These are phyloP conservation scores for Drosophila eugracilis DNA, from an alignment of 1,140 invertebrate genomes.

Conservation along the genomic window DNA sequence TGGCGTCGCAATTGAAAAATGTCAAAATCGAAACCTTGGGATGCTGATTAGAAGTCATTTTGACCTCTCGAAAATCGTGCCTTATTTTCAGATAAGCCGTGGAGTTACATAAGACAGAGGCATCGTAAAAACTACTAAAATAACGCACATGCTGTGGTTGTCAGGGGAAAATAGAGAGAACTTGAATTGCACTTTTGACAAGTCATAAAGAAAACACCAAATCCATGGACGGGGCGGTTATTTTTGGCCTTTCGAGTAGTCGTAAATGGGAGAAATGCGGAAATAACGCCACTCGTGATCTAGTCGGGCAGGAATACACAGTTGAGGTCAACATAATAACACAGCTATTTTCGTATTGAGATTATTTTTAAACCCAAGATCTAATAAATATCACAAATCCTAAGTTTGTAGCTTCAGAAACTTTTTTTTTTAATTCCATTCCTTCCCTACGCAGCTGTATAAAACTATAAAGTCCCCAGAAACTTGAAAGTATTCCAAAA, in stretches of 20 bases:
- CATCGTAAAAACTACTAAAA: constrained; percentile 3
- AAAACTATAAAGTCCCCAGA: neutral
- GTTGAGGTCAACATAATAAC: neutral
- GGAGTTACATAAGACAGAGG: constrained; percentile 39
- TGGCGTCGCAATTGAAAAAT: neutral
- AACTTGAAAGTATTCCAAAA: constrained; percentile 31
- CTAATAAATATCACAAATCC: neutral
- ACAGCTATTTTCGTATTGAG: neutral
- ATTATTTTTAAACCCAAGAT: neutral
- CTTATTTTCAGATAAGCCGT: constrained; percentile 24
- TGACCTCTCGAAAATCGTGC: constrained; percentile 23
- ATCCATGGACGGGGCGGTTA: constrained; percentile 27
- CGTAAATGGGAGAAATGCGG: constrained; percentile 51
- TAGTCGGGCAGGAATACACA: constrained; percentile 13
- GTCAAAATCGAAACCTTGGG: constrained; percentile 11
- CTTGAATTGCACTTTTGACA: constrained; percentile 47
- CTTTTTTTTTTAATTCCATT: no score
- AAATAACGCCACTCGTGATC: constrained; percentile 33
- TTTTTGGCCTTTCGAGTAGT: constrained; percentile 47
- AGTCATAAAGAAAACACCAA: constrained; percentile 50
- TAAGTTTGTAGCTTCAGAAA: no score
- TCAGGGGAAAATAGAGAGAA: constrained; percentile 21
- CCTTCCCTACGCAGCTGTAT: neutral
- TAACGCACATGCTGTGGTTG: constrained; percentile 23
- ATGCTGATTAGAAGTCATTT: constrained; percentile 15